Percentiles rank a stretch among this genome's conserved stretches.
Conservation (phyloP, 2,113 vertebrate species). For the Morone saxatilis region DNA sequence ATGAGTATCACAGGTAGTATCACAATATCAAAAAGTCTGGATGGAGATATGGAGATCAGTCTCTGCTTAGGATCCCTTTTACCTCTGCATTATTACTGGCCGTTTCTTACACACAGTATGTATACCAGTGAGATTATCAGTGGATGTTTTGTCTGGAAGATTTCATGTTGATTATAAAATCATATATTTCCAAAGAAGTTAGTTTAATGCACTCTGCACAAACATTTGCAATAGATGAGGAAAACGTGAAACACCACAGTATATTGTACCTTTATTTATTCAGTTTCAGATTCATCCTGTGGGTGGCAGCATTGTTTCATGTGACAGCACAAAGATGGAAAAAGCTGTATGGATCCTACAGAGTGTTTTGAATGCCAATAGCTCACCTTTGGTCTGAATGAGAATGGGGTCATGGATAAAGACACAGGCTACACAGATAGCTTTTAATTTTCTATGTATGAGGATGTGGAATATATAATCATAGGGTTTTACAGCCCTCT, state of each 20-base stretch:
- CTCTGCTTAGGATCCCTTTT: too few species aligned
- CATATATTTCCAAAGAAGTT: background rate
- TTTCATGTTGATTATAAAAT: background rate
- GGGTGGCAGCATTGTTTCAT: slow-evolving; percentile 52
- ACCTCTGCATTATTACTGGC: background rate
- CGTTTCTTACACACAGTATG: background rate
- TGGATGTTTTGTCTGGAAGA: background rate
- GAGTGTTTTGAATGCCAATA: background rate
- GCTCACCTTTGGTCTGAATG: slow-evolving; percentile 9
- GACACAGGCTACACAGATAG: too few species aligned
- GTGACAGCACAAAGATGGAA: background rate
- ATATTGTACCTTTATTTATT: background rate
- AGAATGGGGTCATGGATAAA: background rate
- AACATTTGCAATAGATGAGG: background rate
- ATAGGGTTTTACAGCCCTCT: background rate
- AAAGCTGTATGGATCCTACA: background rate
- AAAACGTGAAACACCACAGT: too few species aligned
- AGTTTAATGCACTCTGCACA: background rate
- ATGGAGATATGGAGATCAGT: too few species aligned
- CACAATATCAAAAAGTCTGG: too few species aligned
- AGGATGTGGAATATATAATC: background rate
- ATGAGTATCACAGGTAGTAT: too few species aligned
- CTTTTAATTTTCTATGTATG: background rate
- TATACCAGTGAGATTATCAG: background rate
- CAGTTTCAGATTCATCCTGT: slow-evolving; percentile 22